Percentiles rank a stretch among this genome's conserved stretches.
These are phyloP conservation scores for Urocolius indicus DNA, from an alignment of 2,113 vertebrate species.

Conservation along the genomic window DNA sequence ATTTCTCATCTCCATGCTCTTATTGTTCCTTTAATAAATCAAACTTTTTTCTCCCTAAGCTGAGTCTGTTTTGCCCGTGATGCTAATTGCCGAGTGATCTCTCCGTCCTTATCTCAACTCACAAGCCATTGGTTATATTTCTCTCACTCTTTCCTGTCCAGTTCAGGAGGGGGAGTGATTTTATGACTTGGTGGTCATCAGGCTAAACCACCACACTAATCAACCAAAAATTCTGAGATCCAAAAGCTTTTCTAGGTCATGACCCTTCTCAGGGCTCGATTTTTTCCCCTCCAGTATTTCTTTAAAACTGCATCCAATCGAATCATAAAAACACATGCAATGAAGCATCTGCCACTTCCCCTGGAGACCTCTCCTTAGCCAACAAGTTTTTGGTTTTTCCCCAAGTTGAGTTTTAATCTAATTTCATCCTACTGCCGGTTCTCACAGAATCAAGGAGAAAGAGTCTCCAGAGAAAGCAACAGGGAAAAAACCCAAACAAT, in stretches of 20 bases:
- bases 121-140: too few relatives aligned
- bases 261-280: not conserved
- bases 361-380: not conserved
- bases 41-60: too few relatives aligned
- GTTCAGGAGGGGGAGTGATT: too few relatives aligned
- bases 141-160: too few relatives aligned
- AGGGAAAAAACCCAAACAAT: not conserved
- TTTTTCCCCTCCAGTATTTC: not conserved
- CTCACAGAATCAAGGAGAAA: not conserved
- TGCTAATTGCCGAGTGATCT: too few relatives aligned
- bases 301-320: not conserved
- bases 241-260: not conserved
- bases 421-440: not conserved
- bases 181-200: too few relatives aligned
- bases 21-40: too few relatives aligned
- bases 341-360: not conserved
- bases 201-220: not conserved
- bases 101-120: too few relatives aligned
- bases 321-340: not conserved
- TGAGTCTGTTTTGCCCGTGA: too few relatives aligned
- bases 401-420: not conserved
- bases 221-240: constrained; percentile 1
- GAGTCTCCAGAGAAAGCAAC: not conserved
- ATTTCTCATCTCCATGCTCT: too few relatives aligned
- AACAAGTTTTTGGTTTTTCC: not conserved